Evolutionary conservation across 2,797 vertebrate genomes (phyloP), one percentile per base, ranked within the genome.

Genomic region (Argyrosomus regius): DNA sequence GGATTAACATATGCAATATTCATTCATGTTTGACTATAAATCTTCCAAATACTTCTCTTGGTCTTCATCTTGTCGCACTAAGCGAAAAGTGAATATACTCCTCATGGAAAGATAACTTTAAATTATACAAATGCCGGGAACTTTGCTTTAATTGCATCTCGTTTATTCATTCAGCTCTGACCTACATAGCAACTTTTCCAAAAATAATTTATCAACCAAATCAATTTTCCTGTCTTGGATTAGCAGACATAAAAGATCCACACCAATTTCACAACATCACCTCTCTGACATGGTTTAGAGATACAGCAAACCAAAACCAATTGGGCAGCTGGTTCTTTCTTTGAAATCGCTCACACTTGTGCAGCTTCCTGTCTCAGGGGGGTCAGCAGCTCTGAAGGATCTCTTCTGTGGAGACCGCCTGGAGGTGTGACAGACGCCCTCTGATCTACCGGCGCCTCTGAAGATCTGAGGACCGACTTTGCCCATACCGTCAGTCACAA

Each of bases 401-500:
- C 87, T 90, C 82, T 75, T 70, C 74, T 46, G 68, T 50, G 74
- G 50, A 89, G 90, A 91, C 85, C 68, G 92, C 92, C 92, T 82
- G 72, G 83, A 92, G 90, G 88, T 82, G 77, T 78, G 89, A 88
- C 92, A 89, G 92, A 76, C 68, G 59, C 88, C 83, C 87, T 94
- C 88, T 93, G 91, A 94, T 93, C 90, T 89, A 28, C 57, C 76
- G 52, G 61, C 9, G 70, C 87, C 85, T 94, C 87, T 93, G 91
- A 93, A 93, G 91, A 92, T 94, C 92, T 92, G 78, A 94, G 75
- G 83, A 81, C 78, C 82, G 78, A 75, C 87, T 86, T 70, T 68
- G 79, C 84, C 82, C 83, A 50, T 83, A 83, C 82, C 72, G 60
- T 81, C 72, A 77, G 86, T 77, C 57, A 49, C 82, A 45, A 81